These are phyloP conservation scores for Macrotus californicus DNA, from an alignment of 2,113 vertebrate genomes.

Conservation along the genomic window DNA sequence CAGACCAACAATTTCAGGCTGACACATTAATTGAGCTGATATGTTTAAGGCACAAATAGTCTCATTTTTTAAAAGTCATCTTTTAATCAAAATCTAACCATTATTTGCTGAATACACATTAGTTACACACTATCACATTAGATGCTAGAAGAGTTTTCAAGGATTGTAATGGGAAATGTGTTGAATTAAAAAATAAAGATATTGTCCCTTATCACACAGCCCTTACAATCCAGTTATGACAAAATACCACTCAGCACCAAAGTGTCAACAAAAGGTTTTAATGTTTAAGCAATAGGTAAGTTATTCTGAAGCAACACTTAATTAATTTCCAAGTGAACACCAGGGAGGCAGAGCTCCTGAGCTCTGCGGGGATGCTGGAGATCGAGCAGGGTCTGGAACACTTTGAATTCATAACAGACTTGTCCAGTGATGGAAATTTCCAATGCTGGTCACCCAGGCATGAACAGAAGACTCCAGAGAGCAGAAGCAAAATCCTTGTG, in stretches of 20 bases:
- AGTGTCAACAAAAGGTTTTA: not conserved
- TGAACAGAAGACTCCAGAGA: not conserved
- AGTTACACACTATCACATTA: not conserved
- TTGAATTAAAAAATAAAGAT: conserved; percentile 41
- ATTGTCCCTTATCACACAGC: not conserved
- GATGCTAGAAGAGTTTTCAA: not conserved
- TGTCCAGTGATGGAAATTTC: not conserved
- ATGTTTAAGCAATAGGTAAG: not conserved
- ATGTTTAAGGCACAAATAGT: conserved; percentile 29
- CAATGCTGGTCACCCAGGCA: not conserved
- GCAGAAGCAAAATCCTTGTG: not conserved
- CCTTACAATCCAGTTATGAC: not conserved
- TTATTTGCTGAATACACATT: conserved; percentile 20
- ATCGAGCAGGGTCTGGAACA: not conserved
- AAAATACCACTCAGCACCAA: not conserved
- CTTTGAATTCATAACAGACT: not conserved
- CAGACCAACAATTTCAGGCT: not conserved
- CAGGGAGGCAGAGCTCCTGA: not conserved
- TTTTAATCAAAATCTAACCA: conserved; percentile 53
- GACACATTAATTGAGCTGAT: conserved; percentile 13
- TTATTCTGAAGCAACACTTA: not conserved
- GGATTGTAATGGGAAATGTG: conserved; percentile 23
- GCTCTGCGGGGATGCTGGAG: not conserved
- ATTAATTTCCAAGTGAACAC: not conserved
- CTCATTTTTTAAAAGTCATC: conserved; percentile 12